Percentiles rank a stretch among this genome's conserved stretches.
Evolutionary conservation across 2,888 invertebrate genomes (phyloP).

Genomic region (Drosophila atroscutellata): DNA sequence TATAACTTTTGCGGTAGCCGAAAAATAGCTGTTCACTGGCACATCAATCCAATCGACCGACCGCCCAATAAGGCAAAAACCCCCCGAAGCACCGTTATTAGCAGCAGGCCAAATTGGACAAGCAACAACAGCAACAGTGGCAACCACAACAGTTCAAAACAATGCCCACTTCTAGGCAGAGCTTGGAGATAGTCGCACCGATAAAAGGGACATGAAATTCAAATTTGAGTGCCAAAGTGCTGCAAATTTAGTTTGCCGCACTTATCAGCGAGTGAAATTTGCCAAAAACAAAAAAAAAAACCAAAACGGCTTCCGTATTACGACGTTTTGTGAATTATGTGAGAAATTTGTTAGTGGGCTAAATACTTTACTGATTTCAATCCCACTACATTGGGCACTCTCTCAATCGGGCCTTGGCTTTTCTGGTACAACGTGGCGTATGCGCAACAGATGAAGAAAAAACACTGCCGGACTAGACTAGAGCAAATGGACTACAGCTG

Average conservation of each 20-base stretch:
- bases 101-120: constrained; percentile 70
- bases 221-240: constrained; percentile 75
- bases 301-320: constrained; percentile 78
- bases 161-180: constrained; percentile 60
- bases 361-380: constrained; percentile 64
- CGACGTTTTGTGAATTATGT: constrained; percentile 77
- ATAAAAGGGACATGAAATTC: constrained; percentile 83
- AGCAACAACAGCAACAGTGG: background rate
- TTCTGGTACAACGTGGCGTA: constrained; percentile 20
- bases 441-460: constrained; percentile 17
- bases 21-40: constrained; percentile 55
- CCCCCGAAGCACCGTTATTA: constrained; percentile 70
- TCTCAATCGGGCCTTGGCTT: background rate
- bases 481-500: background rate
- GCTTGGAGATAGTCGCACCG: constrained; percentile 72
- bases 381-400: background rate
- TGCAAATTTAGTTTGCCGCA: constrained; percentile 62
- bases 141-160: constrained; percentile 37
- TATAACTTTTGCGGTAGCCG: constrained; percentile 64
- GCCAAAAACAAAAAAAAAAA: background rate
- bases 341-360: constrained; percentile 72
- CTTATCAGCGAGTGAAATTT: constrained; percentile 73
- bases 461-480: background rate
- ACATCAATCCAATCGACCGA: constrained; percentile 67
- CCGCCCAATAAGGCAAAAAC: constrained; percentile 68